A percentile compares a stretch with the other conserved stretches of the same genome.
phyloP scores from a whole-genome alignment of 1,140 invertebrate species.

The Oscheius sp. region DNA sequence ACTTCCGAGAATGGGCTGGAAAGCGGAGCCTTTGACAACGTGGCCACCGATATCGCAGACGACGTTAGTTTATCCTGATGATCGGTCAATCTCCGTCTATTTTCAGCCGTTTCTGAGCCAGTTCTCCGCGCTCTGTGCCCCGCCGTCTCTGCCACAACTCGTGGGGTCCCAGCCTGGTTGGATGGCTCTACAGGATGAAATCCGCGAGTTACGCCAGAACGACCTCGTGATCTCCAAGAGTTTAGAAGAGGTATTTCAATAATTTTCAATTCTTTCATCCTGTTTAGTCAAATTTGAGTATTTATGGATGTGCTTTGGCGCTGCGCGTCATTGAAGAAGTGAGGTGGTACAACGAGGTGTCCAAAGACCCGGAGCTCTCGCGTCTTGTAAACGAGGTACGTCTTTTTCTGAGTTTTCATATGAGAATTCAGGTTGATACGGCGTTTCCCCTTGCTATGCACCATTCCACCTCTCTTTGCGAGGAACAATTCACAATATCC shows the following conservation, averaged over 20 bases:
- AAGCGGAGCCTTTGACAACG: neutral
- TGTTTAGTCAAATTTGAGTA: neutral
- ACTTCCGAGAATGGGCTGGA: neutral
- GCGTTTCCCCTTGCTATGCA: constrained; percentile 10
- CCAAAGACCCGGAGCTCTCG: constrained; percentile 10
- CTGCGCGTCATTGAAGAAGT: neutral
- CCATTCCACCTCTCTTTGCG: neutral
- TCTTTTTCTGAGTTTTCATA: neutral
- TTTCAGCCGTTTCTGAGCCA: neutral
- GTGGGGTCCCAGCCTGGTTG: neutral
- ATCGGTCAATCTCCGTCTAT: neutral
- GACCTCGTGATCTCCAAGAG: neutral
- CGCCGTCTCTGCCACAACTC: neutral
- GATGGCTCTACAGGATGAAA: neutral
- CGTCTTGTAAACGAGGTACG: neutral
- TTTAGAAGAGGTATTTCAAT: neutral
- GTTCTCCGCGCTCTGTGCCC: neutral
- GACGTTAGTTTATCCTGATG: neutral
- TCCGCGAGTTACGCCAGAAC: neutral
- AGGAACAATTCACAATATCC: neutral
- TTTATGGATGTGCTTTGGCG: neutral
- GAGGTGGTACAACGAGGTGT: constrained; percentile 7
- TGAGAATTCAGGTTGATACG: neutral
- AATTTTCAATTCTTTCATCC: neutral
- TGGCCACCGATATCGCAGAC: neutral